phyloP scores from a whole-genome alignment of 2,113 vertebrate genomes.

The Melanotaenia duboulayi region DNA sequence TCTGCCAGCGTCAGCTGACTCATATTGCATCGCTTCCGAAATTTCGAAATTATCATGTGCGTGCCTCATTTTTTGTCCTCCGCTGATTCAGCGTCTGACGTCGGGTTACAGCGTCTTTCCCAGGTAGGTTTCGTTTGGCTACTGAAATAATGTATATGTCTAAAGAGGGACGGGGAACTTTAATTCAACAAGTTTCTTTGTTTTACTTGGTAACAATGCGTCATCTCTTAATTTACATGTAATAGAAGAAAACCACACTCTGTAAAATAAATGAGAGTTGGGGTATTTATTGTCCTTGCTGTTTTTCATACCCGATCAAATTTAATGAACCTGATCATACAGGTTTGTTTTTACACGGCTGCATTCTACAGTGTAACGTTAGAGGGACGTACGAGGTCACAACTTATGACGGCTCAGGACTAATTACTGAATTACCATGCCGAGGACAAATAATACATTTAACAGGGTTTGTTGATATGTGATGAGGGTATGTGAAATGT shows the following conservation, averaged over 20 bases:
- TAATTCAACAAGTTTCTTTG: no score
- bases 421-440: slow-evolving; percentile 39
- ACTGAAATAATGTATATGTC: no score
- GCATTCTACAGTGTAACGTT: slow-evolving; percentile 38
- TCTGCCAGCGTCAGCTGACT: slow-evolving; percentile 52
- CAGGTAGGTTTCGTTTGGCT: slow-evolving; percentile 31
- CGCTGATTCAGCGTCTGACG: neutral
- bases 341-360: slow-evolving; percentile 42
- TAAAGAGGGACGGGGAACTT: no score
- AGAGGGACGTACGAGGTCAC: slow-evolving; percentile 33
- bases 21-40: neutral
- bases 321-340: neutral
- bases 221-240: no score
- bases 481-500: slow-evolving; percentile 63
- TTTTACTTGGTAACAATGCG: no score
- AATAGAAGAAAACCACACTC: no score
- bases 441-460: slow-evolving; percentile 28
- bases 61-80: neutral
- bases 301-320: neutral
- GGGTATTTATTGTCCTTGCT: no score
- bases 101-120: neutral
- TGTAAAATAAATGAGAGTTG: no score
- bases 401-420: slow-evolving; percentile 3
- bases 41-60: neutral
- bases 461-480: slow-evolving; percentile 59